Evolutionary conservation across 2,888 invertebrate genomes (phyloP), one percentile per base, ranked within the genome.

Genomic region (Belgica antarctica): DNA sequence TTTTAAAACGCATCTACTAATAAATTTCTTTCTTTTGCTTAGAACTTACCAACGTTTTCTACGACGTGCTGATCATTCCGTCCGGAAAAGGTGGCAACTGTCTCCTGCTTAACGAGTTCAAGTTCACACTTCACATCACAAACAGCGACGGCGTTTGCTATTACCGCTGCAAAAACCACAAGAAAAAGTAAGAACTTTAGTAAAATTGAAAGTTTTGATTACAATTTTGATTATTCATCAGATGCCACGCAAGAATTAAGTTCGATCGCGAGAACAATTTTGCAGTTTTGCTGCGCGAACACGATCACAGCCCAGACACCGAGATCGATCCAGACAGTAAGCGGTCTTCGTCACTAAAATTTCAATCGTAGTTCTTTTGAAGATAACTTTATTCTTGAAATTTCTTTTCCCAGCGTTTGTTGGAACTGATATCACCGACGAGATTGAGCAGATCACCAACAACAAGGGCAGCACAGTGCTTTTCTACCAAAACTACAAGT

Each of bases 21-120:
- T 12, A 36, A 61, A 41, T 8, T 27, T 27, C 22, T n/a, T 10
- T 12, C 15, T 41, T 61, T 41, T 28, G n/a, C 31, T 10, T 15
- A 41, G 41, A 41, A 34, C 12, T n/a, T n/a, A n/a, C n/a, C 10
- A 65, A 65, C 25, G 12, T 47, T 19, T 47, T 19, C 28, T 36
- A 27, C 2, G 47, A 47, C n/a, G 12, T 66, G 5, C 47, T 47
- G 22, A 36, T 10, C 7, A 28, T 66, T 15, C 47, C 66, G 8
- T 66, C 66, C 3, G 66, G 66, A 1, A 66, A 66, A 47, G 66
- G 66, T 12, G 66, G 66, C 12, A 66, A 4, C 15, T 66, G 66
- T n/a, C 2, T 66, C 24, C 27, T 66, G 5, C 28, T 15, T 10
- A 25, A 66, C 10, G 52, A 41, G 2, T 52, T 28, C 1, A 66